Evolutionary conservation across 2,797 vertebrate species (phyloP), one percentile per base, ranked within the genome.

Genomic region (Pterois miles): DNA sequence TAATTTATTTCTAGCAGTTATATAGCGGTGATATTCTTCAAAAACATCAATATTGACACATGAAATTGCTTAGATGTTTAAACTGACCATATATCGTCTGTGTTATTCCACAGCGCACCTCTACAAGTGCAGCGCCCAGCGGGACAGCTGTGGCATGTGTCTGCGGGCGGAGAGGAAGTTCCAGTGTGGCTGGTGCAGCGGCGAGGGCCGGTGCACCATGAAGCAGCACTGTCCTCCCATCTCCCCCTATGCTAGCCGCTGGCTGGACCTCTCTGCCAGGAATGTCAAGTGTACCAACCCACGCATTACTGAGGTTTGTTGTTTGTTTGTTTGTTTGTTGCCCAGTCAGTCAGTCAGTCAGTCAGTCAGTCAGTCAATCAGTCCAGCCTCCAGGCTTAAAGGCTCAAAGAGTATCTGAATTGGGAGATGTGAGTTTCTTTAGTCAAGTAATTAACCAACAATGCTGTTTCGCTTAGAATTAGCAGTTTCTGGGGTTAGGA

Each of bases 131-230:
- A 95, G 96, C 0, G 98, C 98, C 20, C 97, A 97, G 94, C 93
- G 98, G 10, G 97, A 98, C 94, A 99, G 98, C 96, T 99, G 98
- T 0, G 98, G 98, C 67, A 96, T 97, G 85, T 99, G 98, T 89
- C 96, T 99, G 52, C 97, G 98, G 81, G 97, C 98, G 0, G 95
- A 98, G 59, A 96, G 95, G 88, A 98, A 97, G 92, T 99, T 97
- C 9, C 95, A 96, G 84, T 99, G 98, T 0, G 98, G 98, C 69
- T 99, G 98, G 98, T 98, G 98, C 74, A 94, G 96, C 0, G 93
- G 92, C 0, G 97, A 98, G 80, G 96, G 93, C 34, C 93, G 93
- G 1, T 99, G 98, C 88, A 96, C 96, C 10, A 95, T 99, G 87
- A 95, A 87, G 66, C 96, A 96, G 20, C 97, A 98, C 92, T 99